Evolutionary conservation across 2,113 vertebrate genomes (phyloP).

Genomic region (Colossoma macropomum): DNA sequence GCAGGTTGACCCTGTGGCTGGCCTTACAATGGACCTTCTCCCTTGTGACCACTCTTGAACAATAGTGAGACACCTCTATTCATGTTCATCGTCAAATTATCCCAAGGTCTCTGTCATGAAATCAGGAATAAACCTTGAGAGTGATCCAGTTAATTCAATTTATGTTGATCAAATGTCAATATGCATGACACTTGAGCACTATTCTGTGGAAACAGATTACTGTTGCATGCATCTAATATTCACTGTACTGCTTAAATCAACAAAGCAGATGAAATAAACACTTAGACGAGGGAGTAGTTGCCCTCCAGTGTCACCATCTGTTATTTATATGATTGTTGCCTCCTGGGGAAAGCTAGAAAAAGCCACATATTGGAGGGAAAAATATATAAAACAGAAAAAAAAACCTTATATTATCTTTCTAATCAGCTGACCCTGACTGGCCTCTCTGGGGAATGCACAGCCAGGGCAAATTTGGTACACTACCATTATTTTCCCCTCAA

Average conservation of each 20-base stretch:
- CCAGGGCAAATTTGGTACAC: background rate
- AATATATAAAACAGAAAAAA: slow-evolving; percentile 57
- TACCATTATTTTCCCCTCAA: background rate
- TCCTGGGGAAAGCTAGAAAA: slow-evolving; percentile 37
- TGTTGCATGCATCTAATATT: slow-evolving; percentile 25
- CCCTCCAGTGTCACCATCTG: slow-evolving; percentile 51
- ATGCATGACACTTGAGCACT: slow-evolving; percentile 14
- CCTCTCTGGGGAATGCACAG: background rate
- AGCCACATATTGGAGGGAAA: slow-evolving; percentile 46
- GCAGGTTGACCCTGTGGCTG: background rate
- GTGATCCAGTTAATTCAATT: slow-evolving; percentile 5
- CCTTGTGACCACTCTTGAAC: no score
- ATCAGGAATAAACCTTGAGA: background rate
- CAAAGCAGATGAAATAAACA: slow-evolving; percentile 37
- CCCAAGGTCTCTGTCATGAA: background rate
- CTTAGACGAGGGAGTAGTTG: slow-evolving; percentile 40
- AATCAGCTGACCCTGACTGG: background rate
- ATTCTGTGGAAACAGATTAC: slow-evolving; percentile 10
- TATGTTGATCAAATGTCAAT: slow-evolving; percentile 38
- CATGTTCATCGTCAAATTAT: background rate
- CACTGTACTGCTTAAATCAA: slow-evolving; percentile 40
- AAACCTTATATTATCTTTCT: background rate
- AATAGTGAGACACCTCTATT: background rate
- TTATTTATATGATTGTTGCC: slow-evolving; percentile 50
- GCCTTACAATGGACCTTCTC: background rate